A percentile compares a stretch with the other conserved stretches of the same genome.
phyloP scores from a whole-genome alignment of 2,888 invertebrate genomes.

The Limulus polyphemus region DNA sequence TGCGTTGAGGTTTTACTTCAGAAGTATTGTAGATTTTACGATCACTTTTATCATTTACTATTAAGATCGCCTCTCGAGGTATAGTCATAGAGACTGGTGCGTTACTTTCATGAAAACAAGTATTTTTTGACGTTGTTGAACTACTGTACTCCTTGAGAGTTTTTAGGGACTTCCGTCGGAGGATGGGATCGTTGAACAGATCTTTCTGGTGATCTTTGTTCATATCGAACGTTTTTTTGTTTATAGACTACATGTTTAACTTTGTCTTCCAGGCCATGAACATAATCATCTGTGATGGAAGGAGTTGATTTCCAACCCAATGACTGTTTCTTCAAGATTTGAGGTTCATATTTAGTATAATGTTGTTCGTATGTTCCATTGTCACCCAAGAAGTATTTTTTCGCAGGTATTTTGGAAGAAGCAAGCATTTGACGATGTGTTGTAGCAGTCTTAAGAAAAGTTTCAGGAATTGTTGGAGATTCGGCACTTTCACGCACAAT shows the following conservation, averaged over 20 bases:
- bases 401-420: neutral
- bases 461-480: too few species aligned
- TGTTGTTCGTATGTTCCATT: neutral
- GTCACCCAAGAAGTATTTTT: constrained; percentile 3
- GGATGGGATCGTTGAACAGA: neutral
- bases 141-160: too few species aligned
- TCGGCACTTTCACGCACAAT: too few species aligned
- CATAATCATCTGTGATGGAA: neutral
- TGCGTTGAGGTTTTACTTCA: neutral
- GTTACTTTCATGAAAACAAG: neutral
- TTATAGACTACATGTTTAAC: neutral
- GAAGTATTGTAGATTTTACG: neutral
- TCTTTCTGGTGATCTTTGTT: neutral
- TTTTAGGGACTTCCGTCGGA: neutral
- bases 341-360: neutral
- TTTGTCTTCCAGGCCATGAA: neutral
- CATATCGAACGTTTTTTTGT: neutral
- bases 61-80: neutral
- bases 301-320: constrained; percentile 2
- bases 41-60: neutral
- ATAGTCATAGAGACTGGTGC: neutral
- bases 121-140: neutral
- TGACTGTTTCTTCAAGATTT: neutral
- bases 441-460: too few species aligned
- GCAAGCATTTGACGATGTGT: too few species aligned